phyloP scores from a whole-genome alignment of 2,113 vertebrate species.

The Motacilla tschutschensis region DNA sequence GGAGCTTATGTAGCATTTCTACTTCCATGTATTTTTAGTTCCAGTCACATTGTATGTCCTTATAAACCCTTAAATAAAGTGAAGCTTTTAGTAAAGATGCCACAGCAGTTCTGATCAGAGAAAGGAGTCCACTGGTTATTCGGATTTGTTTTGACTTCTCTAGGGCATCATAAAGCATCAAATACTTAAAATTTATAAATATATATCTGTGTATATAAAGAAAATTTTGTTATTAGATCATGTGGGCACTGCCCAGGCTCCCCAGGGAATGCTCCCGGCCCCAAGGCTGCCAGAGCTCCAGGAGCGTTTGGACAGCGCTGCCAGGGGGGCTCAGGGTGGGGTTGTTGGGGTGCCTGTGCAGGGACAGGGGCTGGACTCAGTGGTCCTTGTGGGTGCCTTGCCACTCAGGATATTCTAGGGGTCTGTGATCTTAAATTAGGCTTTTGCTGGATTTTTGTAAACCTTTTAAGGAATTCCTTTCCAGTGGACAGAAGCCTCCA shows the following conservation, averaged over 20 bases:
- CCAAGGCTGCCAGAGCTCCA: not conserved
- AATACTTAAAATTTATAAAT: not conserved
- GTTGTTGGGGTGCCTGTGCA: not conserved
- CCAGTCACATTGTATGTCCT: not conserved
- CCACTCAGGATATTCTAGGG: not conserved
- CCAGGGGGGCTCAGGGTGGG: not conserved
- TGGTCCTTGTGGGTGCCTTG: not conserved
- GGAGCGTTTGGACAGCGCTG: fast-evolving
- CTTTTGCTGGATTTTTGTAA: not conserved
- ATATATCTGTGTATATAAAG: not conserved
- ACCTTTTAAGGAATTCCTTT: not conserved
- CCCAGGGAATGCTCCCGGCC: not conserved
- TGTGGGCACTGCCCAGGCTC: not conserved
- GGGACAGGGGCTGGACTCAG: fast-evolving
- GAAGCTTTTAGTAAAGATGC: not conserved
- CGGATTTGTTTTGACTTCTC: not conserved
- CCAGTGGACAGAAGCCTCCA: not conserved
- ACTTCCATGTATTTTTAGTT: not conserved
- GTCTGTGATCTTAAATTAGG: not conserved
- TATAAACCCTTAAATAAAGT: not conserved
- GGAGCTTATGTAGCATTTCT: not conserved
- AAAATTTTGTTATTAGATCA: not conserved
- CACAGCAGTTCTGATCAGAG: not conserved
- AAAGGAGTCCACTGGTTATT: not conserved
- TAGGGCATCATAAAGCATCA: not conserved